Conservation (phyloP, 2,888 invertebrate genomes). For the Polydrusus tereticollis region DNA sequence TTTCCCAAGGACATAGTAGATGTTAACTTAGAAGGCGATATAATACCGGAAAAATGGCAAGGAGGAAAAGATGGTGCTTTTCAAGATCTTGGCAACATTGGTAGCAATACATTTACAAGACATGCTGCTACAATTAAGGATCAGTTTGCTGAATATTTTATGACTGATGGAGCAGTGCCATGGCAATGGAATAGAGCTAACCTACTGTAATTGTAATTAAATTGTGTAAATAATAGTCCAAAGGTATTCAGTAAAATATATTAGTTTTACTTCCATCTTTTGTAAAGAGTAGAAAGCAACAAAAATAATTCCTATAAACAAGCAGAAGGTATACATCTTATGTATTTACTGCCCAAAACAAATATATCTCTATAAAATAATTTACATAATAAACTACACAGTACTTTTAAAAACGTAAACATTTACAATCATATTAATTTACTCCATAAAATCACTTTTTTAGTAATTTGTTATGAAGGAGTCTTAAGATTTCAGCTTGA, state of each 20-base stretch:
- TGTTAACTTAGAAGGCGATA: background rate
- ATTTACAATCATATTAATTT: no score
- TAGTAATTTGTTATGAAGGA: background rate
- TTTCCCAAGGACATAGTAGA: background rate
- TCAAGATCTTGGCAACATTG: background rate
- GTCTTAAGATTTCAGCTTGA: no score
- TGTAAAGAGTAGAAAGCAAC: background rate
- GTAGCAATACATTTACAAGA: background rate
- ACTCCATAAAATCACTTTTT: background rate
- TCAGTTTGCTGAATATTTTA: slow-evolving; percentile 8
- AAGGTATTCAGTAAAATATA: no score
- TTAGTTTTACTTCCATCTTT: background rate
- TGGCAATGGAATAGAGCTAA: slow-evolving; percentile 3
- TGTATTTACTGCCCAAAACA: no score
- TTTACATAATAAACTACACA: no score
- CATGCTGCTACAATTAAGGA: background rate
- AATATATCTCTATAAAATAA: no score
- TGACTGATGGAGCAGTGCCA: slow-evolving; percentile 2
- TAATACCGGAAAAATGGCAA: background rate
- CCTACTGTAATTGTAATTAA: background rate
- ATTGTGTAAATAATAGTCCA: background rate
- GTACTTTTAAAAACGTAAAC: no score
- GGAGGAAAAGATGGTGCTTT: background rate
- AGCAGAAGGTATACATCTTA: no score
- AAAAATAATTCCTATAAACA: no score